These are phyloP conservation scores for Lucilia sericata DNA, from an alignment of 1,140 invertebrate genomes.

Conservation along the genomic window DNA sequence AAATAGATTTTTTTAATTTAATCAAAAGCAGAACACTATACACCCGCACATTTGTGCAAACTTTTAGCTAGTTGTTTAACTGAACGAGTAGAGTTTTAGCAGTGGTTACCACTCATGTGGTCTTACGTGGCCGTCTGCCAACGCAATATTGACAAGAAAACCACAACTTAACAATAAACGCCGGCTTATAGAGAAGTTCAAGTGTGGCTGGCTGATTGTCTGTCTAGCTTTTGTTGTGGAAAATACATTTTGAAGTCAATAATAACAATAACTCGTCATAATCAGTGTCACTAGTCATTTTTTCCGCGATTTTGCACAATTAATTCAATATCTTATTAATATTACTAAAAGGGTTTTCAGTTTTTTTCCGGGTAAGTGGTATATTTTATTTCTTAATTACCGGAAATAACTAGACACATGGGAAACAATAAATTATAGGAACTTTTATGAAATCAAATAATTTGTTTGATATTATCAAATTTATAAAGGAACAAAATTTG, in stretches of 20 bases:
- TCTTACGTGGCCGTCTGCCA: neutral
- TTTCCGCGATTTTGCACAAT: neutral
- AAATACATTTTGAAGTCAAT: neutral
- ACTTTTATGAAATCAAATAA: too few species aligned
- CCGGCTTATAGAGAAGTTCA: conserved; percentile 5
- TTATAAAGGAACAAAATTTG: too few species aligned
- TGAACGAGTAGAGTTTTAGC: neutral
- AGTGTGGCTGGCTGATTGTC: neutral
- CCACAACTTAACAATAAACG: conserved; percentile 17
- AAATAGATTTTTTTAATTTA: conserved; percentile 3
- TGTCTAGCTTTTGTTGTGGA: neutral
- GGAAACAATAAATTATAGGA: too few species aligned
- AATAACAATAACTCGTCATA: neutral
- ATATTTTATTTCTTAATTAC: too few species aligned
- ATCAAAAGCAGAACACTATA: neutral
- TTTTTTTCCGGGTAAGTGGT: neutral
- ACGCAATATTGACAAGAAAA: conserved; percentile 14
- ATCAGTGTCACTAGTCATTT: neutral
- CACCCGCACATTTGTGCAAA: conserved; percentile 33
- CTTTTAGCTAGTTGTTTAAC: neutral
- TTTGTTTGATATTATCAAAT: too few species aligned
- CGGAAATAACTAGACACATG: too few species aligned
- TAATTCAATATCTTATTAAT: neutral
- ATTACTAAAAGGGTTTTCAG: neutral
- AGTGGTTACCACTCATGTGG: conserved; percentile 21